Evolutionary conservation across 2,888 invertebrate genomes (phyloP), one percentile per base, ranked within the genome.

Genomic region (Argyresthia goedartella): DNA sequence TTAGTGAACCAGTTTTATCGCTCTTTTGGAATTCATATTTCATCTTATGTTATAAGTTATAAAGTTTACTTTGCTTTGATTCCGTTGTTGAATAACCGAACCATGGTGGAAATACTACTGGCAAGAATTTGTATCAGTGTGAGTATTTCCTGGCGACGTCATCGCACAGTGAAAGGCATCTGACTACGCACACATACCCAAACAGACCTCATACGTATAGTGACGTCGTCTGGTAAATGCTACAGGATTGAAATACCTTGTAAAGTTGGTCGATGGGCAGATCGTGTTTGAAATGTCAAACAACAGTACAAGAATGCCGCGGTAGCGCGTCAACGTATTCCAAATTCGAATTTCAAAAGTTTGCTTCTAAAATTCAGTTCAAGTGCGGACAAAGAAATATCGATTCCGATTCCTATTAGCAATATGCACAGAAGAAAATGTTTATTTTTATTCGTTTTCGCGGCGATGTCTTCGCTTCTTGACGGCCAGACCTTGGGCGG

Each of bases 401-500:
- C n/a, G 25, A 2, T 2, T 25, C 6, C 3, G 25, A 4, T 42
- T 1, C 8, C 4, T 13, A 11, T 42, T 51, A 25, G 4, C 56
- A 72, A 66, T 69, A 77, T 76, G 75, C 64, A 59, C 60, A 62
- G 60, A 54, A 60, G 62, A 54, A 62, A 60, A 55, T 63, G 62
- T 67, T 63, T 76, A 50, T 66, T 71, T 57, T 60, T 66, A 62
- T 61, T 73, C 43, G 56, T 66, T 58, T 60, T 70, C 56, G 59
- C 66, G 55, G 59, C 66, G 33, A 63, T 73, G 63, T 69, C 69
- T 54, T 61, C 71, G 51, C 67, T 74, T 54, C 61, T 75, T 60
- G 71, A 74, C 55, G 76, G 76, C 52, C 81, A 81, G 63, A 77
- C 79, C 74, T 79, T 81, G 78, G 69, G 73, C 52, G 84, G 82